A percentile compares a stretch with the other conserved stretches of the same genome.
Evolutionary conservation across 2,888 invertebrate genomes (phyloP).

Genomic region (Ctenicera cuprea): DNA sequence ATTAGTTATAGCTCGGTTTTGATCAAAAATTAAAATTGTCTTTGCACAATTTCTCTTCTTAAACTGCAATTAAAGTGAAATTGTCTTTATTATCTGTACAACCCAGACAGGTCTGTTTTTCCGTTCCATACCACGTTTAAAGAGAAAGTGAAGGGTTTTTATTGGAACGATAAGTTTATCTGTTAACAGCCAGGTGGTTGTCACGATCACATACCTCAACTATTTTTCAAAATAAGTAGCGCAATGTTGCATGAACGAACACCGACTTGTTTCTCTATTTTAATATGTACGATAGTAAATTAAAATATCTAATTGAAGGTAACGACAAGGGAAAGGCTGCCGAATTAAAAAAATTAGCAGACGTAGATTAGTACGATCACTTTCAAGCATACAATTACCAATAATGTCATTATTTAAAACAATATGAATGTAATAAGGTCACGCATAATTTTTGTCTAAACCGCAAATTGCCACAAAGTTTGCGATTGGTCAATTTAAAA

Average conservation of each 20-base stretch:
- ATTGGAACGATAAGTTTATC: background rate
- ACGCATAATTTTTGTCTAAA: background rate
- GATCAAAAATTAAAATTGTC: no score
- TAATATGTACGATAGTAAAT: conserved; percentile 8
- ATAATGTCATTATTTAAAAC: conserved; percentile 11
- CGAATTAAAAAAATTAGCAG: conserved; percentile 20
- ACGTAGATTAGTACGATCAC: conserved; percentile 1
- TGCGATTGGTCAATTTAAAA: conserved; percentile 11
- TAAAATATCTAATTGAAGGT: conserved; percentile 22
- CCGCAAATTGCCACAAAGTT: conserved; percentile 2
- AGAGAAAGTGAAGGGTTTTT: background rate
- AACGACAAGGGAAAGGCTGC: conserved; percentile 18
- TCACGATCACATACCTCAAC: conserved; percentile 35
- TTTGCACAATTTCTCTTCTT: no score
- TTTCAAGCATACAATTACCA: background rate
- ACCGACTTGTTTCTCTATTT: background rate
- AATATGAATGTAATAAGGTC: conserved; percentile 14
- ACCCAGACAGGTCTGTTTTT: no score
- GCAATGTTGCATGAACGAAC: conserved; percentile 30
- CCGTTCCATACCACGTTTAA: no score
- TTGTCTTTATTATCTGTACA: no score
- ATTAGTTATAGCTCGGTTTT: no score
- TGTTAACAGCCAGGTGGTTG: conserved; percentile 3
- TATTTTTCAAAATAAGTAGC: conserved; percentile 7
- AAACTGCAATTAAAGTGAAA: background rate